Base-by-base conservation (phyloP, 2,888 invertebrate species). In the Drosophila paucipuncta region DNA sequence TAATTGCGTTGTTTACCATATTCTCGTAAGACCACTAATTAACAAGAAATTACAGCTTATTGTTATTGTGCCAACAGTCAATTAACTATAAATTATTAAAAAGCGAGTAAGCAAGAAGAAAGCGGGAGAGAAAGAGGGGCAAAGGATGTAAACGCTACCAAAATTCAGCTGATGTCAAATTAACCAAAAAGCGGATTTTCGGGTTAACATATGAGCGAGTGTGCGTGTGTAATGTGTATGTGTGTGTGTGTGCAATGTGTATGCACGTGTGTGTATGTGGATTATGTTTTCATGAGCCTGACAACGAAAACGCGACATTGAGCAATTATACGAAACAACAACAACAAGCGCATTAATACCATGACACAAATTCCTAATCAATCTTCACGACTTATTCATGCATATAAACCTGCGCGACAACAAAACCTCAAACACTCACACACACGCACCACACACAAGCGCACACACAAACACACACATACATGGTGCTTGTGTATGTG, bases 311-410 rank as follows among this genome's bases (percentile, higher is more conserved):
- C 86, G 83, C 83, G 68, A 69, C 73, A 76, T 80, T 73, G 77
- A 85, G 82, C 85, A 82, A 82, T 82, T 82, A 82, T 85, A 68
- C 54, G 67, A 73, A 60, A 61, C 71, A 75, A 75, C 69, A 67
- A 64, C 54, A 78, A 64, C 84, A 79, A 35, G 68, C 53, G 85
- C 66, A 79, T 76, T 87, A 88, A 84, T 84, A 66, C 84, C 85
- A 85, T 73, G 80, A 85, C 77, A 84, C 80, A 83, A 85, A 83
- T 83, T 85, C 76, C 89, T 85, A 85, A 85, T 85, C 85, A 85
- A 89, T 85, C 85, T 89, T 85, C 83, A 83, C 73, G 84, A 83
- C 82, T 89, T 84, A 83, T 83, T 89, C 86, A 86, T 81, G 85
- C 84, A 83, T 71, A 73, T 67, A 81, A 81, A 80, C 85, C 85